A percentile compares a stretch with the other conserved stretches of the same genome.
Evolutionary conservation across 2,113 vertebrate genomes (phyloP).

Genomic region (Dolichallabes microphthalmus): DNA sequence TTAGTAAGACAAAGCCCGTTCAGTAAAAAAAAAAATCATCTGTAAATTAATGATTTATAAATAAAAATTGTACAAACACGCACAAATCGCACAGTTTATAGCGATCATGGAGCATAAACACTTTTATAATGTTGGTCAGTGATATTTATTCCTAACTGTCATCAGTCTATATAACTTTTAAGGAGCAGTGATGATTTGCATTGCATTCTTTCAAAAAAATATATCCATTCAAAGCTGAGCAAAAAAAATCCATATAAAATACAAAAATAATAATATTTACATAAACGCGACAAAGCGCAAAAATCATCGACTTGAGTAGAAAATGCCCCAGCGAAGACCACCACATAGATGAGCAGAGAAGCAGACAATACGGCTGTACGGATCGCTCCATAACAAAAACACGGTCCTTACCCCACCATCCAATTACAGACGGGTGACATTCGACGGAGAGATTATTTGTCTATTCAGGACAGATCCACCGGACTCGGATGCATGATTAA

Average conservation of each 20-base stretch:
- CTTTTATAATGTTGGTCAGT: no score
- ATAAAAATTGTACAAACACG: background rate
- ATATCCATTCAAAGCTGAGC: background rate
- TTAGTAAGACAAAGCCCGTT: background rate
- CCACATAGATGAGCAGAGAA: conserved; percentile 33
- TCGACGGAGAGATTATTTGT: conserved; percentile 30
- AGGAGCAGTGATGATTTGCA: background rate
- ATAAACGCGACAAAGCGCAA: background rate
- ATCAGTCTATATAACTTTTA: conserved; percentile 34
- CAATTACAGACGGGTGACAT: conserved; percentile 39
- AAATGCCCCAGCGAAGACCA: conserved; percentile 32
- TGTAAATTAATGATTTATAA: background rate
- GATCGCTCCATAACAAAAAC: conserved; percentile 12
- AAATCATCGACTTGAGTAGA: conserved; percentile 32
- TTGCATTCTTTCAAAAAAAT: background rate
- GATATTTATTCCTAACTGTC: background rate
- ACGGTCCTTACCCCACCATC: conserved; percentile 53
- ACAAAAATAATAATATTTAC: background rate
- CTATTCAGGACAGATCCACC: conserved; percentile 41
- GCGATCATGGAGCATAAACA: background rate
- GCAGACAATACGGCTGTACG: conserved; percentile 23
- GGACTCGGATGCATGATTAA: conserved; percentile 53
- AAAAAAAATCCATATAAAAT: background rate
- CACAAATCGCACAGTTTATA: background rate
- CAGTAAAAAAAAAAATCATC: background rate